These are phyloP conservation scores for Rhyacichthys aspro DNA, from an alignment of 2,797 vertebrate genomes.

Conservation along the genomic window DNA sequence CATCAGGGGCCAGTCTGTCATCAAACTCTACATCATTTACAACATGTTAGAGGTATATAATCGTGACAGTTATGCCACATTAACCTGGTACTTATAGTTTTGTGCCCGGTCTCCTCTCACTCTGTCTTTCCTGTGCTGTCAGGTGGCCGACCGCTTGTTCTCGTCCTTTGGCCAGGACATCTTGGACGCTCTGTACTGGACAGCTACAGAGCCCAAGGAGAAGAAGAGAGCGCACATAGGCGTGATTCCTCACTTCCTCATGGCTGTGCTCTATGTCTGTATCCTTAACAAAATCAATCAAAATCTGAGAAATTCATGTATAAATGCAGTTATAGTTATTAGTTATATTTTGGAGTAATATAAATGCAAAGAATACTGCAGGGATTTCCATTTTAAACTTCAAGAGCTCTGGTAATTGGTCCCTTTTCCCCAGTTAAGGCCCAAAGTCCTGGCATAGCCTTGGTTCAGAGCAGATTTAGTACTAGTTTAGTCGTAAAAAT, in stretches of 20 bases:
- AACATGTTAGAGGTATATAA: constrained; percentile 95
- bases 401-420: too few relatives aligned
- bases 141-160: constrained; percentile 97
- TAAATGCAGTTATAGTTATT: too few relatives aligned
- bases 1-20: constrained; percentile 96
- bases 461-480: too few relatives aligned
- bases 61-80: neutral
- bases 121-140: constrained; percentile 14
- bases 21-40: constrained; percentile 99
- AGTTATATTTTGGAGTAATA: too few relatives aligned
- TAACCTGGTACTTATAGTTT: neutral
- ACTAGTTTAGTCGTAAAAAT: too few relatives aligned
- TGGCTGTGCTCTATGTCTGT: constrained; percentile 98
- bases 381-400: too few relatives aligned
- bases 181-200: constrained; percentile 96
- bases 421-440: too few relatives aligned
- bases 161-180: constrained; percentile 98
- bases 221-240: constrained; percentile 94
- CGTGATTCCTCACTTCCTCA: constrained; percentile 94
- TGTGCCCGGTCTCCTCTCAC: neutral
- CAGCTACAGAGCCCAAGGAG: constrained; percentile 94
- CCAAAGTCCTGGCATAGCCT: too few relatives aligned
- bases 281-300: constrained; percentile 78
- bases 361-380: too few relatives aligned
- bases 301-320: too few relatives aligned